Conservation (phyloP, 2,113 vertebrate species). For the Pholis gunnellus region DNA sequence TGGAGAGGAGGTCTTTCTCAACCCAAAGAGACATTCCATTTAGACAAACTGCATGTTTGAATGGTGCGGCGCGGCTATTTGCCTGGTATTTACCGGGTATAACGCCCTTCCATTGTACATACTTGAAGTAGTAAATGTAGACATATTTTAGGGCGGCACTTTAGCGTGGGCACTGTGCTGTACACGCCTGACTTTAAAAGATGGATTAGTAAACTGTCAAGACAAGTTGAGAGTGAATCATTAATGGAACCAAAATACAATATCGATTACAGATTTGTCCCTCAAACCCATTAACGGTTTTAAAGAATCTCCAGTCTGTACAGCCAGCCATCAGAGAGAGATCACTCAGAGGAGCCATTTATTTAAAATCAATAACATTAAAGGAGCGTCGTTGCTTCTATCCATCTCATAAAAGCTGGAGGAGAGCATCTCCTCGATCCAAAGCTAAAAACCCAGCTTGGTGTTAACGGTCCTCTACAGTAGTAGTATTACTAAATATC, state of each 20-base stretch:
- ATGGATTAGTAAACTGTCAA: background rate
- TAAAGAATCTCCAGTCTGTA: background rate
- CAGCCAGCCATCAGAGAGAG: background rate
- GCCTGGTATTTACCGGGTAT: conserved; percentile 11
- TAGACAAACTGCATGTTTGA: conserved; percentile 41
- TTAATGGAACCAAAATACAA: background rate
- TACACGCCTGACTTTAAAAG: background rate
- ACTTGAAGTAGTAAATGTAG: background rate
- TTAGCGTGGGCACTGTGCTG: background rate
- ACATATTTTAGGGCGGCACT: conserved; percentile 20
- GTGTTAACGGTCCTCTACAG: background rate
- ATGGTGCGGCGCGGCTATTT: background rate
- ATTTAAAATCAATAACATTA: conserved; percentile 21
- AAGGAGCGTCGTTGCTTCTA: background rate
- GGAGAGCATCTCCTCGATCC: background rate
- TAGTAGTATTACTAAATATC: background rate
- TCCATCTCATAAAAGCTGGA: conserved; percentile 1
- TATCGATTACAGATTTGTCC: background rate
- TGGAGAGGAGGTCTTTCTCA: conserved; percentile 20
- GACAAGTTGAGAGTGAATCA: background rate
- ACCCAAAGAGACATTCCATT: conserved; percentile 25
- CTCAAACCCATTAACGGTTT: background rate
- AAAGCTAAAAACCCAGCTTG: background rate
- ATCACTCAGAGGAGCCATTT: background rate
- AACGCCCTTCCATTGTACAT: conserved; percentile 16